Percentiles rank a stretch among this genome's conserved stretches.
Evolutionary conservation across 2,113 vertebrate genomes (phyloP).

Genomic region (Pelodiscus sinensis): DNA sequence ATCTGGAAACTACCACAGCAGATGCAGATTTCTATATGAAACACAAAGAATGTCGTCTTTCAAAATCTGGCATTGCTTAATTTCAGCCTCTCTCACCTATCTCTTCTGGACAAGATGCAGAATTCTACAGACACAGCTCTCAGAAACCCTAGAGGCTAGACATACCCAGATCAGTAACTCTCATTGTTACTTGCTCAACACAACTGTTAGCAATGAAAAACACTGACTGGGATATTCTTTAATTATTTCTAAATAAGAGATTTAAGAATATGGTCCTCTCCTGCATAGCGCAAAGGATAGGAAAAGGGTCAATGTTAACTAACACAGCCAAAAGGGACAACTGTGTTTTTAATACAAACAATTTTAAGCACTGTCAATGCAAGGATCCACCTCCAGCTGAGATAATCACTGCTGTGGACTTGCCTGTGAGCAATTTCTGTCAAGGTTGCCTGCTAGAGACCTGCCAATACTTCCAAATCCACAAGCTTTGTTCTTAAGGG

Average conservation of each 20-base stretch:
- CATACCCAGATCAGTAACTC: background rate
- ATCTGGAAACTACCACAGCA: constrained; percentile 41
- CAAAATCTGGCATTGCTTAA: background rate
- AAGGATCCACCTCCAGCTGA: background rate
- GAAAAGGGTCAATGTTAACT: background rate
- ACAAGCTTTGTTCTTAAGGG: background rate
- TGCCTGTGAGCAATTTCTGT: background rate
- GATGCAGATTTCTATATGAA: constrained; percentile 51
- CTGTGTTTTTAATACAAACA: background rate
- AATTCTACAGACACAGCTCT: fast-evolving
- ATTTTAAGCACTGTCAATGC: background rate
- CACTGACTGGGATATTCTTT: background rate
- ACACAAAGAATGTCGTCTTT: background rate
- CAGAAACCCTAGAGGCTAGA: background rate
- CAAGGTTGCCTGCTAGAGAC: background rate
- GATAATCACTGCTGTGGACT: background rate
- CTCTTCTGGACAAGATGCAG: background rate
- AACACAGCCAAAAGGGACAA: background rate
- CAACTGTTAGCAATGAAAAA: background rate
- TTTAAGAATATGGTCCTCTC: background rate
- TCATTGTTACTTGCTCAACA: background rate
- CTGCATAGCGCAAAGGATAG: background rate
- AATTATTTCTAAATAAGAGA: background rate
- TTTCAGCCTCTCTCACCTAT: background rate
- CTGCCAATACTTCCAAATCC: background rate